Evolutionary conservation across 2,113 vertebrate genomes (phyloP), one percentile per base, ranked within the genome.

Genomic region (Carassius auratus): DNA sequence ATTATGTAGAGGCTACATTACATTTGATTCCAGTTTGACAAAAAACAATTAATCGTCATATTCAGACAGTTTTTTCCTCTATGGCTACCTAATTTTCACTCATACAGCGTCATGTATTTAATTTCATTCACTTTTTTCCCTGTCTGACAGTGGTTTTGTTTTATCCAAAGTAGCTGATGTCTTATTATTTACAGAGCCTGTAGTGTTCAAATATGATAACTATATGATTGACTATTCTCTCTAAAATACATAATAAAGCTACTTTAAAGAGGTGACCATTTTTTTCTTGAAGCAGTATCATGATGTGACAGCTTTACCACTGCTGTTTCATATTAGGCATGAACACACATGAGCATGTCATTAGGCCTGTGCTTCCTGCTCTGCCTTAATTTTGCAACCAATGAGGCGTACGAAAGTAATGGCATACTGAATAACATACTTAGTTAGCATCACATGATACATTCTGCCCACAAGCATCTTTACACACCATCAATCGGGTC

Each of bases 401-500:
- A 82, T 84, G 81, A 83, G 15, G 75, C 68, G 15, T 26, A 79
- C 8, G 21, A 57, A 62, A 26, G 23, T 26, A 57, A 77, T n/a
- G 52, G 48, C 30, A 55, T 55, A 13, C 42, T 68, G 26, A 68
- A 68, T 66, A 50, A 81, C 45, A 68, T 57, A 73, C 26, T 36
- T 55, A 71, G 30, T 33, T 69, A 73, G 50, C 48, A 14, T 15
- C 81, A 73, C 64, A 57, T 83, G 81, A 73, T 83, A 59, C 50
- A 73, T 71, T 48, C 57, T 10, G 13, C 57, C 64, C 45, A 42
- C 79, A 61, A 55, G 30, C 55, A 62, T 78, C 84, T 74, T 23
- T 21, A 76, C 55, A 81, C 68, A 30, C 45, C 76, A 66, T 84
- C 79, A 59, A 78, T 85, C 52, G 81, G 36, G 33, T 19, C 26